phyloP scores from a whole-genome alignment of 2,113 vertebrate genomes.

The Corvus hawaiiensis region DNA sequence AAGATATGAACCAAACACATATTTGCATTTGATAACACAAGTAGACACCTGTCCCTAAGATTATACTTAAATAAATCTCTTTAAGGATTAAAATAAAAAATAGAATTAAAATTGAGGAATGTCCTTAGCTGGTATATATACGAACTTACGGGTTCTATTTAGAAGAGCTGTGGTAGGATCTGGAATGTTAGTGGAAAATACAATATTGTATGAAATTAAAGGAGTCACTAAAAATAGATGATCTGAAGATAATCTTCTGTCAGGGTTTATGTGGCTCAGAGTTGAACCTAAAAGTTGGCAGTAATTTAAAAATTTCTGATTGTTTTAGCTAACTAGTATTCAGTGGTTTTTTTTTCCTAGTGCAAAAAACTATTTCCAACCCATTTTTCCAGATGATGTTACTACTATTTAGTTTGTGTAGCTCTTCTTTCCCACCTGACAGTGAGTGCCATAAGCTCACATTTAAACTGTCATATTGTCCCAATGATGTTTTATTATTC shows the following conservation, averaged over 20 bases:
- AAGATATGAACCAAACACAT: neutral
- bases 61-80: neutral
- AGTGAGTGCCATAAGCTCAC: neutral
- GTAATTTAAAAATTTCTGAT: neutral
- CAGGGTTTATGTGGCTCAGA: neutral
- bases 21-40: neutral
- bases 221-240: neutral
- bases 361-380: neutral
- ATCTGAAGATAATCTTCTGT: neutral
- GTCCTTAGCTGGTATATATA: neutral
- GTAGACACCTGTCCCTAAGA: neutral
- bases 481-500: neutral
- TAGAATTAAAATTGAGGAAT: neutral
- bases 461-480: neutral
- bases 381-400: neutral
- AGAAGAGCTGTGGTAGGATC: neutral
- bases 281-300: neutral
- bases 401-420: neutral
- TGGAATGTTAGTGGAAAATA: neutral
- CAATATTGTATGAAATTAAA: neutral
- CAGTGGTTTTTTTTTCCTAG: neutral
- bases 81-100: neutral
- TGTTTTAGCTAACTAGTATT: neutral
- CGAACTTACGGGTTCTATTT: neutral
- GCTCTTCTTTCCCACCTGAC: neutral